Conservation (phyloP, 2,797 vertebrate genomes). For the Falco biarmicus region DNA sequence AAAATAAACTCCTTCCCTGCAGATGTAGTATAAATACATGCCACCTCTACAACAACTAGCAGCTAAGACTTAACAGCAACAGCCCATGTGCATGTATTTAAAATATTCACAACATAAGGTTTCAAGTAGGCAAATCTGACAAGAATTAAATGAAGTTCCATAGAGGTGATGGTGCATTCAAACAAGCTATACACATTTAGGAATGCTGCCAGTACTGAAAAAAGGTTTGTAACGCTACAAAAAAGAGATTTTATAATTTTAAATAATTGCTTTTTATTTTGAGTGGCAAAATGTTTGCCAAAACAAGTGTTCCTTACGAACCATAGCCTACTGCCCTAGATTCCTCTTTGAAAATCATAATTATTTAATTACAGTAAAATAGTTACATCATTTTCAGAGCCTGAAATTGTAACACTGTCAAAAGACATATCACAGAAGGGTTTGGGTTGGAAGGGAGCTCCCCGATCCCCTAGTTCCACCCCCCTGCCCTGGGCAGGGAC, state of each 20-base stretch:
- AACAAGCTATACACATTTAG: background rate
- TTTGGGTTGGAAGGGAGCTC: too few relatives aligned
- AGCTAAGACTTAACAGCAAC: background rate
- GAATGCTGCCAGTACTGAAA: background rate
- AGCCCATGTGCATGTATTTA: background rate
- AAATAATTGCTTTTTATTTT: slow-evolving; percentile 28
- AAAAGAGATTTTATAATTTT: background rate
- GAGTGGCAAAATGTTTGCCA: slow-evolving; percentile 10
- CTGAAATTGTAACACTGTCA: background rate
- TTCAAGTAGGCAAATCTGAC: background rate
- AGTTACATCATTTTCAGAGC: slow-evolving; percentile 9
- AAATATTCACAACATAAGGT: background rate
- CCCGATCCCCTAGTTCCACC: too few relatives aligned
- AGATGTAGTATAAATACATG: background rate
- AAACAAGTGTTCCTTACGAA: background rate
- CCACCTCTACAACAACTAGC: background rate
- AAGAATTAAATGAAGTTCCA: background rate
- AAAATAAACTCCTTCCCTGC: background rate
- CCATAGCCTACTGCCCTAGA: slow-evolving; percentile 18
- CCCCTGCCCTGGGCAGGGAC: too few relatives aligned
- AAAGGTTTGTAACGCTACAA: background rate
- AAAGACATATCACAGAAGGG: background rate
- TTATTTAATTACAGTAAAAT: slow-evolving; percentile 39
- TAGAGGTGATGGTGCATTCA: background rate
- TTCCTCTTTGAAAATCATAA: background rate